Evolutionary conservation across 2,797 vertebrate genomes (phyloP).

Genomic region (Saxicola maurus): DNA sequence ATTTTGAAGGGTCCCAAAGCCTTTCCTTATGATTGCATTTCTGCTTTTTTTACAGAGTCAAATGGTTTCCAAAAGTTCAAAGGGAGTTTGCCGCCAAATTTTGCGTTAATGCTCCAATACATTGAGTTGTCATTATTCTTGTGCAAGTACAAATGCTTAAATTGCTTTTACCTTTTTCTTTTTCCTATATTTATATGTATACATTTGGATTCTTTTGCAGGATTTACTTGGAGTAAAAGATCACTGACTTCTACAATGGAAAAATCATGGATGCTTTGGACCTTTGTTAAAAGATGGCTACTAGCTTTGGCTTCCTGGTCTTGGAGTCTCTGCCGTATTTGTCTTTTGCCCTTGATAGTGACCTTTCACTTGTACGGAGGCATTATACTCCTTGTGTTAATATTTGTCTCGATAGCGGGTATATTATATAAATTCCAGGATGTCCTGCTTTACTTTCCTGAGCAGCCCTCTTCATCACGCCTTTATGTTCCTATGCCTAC

Average conservation of each 20-base stretch:
- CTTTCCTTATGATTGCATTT: neutral
- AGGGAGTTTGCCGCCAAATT: neutral
- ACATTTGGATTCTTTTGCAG: slow-evolving; percentile 60
- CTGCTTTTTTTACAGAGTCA: neutral
- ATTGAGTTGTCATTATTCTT: neutral
- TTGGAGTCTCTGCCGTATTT: slow-evolving; percentile 93
- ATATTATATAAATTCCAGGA: slow-evolving; percentile 98
- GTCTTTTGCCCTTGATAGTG: slow-evolving; percentile 92
- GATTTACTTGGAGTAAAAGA: slow-evolving; percentile 69
- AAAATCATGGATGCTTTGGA: slow-evolving; percentile 95
- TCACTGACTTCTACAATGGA: slow-evolving; percentile 82
- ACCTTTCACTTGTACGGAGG: slow-evolving; percentile 97
- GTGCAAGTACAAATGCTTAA: neutral
- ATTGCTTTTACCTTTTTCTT: neutral
- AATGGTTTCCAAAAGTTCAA: neutral
- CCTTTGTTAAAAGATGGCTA: slow-evolving; percentile 84
- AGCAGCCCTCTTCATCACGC: slow-evolving; percentile 95
- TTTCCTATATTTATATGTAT: neutral
- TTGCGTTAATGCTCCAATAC: neutral
- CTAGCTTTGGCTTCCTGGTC: slow-evolving; percentile 89
- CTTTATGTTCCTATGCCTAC: slow-evolving; percentile 96
- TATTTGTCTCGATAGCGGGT: slow-evolving; percentile 89
- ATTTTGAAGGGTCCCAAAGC: neutral
- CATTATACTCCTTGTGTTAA: slow-evolving; percentile 86
- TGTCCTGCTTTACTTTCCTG: slow-evolving; percentile 95